Conservation (phyloP, 2,113 vertebrate genomes). For the Theristicus caerulescens region DNA sequence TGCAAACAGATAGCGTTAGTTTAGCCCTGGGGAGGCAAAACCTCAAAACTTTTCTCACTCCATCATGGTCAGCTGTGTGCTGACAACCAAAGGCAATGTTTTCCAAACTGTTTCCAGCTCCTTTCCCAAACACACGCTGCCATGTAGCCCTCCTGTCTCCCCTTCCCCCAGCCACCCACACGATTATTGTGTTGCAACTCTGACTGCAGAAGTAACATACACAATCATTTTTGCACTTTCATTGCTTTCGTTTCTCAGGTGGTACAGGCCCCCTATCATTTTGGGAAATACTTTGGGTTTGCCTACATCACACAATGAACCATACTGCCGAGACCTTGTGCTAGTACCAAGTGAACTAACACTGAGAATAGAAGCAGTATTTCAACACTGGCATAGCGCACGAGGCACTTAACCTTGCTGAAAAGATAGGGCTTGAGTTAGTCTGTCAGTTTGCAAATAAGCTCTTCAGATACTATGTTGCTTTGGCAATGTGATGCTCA, state of each 20-base stretch:
- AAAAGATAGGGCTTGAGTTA: background rate
- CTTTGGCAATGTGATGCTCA: background rate
- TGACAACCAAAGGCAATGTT: background rate
- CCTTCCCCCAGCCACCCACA: background rate
- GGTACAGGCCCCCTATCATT: background rate
- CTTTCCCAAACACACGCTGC: background rate
- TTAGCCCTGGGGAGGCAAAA: background rate
- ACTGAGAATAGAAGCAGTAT: background rate
- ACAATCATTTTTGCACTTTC: background rate
- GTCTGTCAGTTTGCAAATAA: background rate
- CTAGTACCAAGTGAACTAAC: background rate
- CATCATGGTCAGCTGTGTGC: background rate
- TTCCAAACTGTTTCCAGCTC: background rate
- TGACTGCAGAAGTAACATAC: background rate
- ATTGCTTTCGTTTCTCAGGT: background rate
- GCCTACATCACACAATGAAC: fast-evolving
- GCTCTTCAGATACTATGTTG: background rate
- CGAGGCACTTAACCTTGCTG: background rate
- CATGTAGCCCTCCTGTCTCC: background rate
- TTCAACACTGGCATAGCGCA: background rate
- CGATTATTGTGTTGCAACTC: background rate
- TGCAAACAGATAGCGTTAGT: fast-evolving
- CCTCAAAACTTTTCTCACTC: background rate
- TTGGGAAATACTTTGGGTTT: background rate
- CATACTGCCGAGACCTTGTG: background rate